These are phyloP conservation scores for Apis florea DNA, from an alignment of 1,140 invertebrate species.

Conservation along the genomic window DNA sequence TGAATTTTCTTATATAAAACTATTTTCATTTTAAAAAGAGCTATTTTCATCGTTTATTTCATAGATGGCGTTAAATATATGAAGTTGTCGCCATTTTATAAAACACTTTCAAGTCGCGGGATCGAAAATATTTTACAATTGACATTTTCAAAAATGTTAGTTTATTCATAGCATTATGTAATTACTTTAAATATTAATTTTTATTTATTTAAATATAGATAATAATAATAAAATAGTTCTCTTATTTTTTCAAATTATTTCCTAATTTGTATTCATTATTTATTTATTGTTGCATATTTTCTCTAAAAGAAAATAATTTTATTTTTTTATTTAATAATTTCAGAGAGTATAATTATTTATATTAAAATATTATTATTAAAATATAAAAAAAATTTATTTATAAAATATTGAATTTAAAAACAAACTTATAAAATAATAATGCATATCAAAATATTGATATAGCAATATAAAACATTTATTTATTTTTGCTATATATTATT, in stretches of 20 bases:
- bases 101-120: neutral
- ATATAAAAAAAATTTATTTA: neutral
- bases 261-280: neutral
- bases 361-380: neutral
- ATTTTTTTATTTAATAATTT: neutral
- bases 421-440: neutral
- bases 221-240: slow-evolving; percentile 5
- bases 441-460: neutral
- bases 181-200: neutral
- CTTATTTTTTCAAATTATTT: neutral
- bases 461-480: neutral
- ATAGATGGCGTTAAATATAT: neutral
- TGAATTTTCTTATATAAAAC: neutral
- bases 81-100: slow-evolving; percentile 23
- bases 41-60: neutral
- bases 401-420: neutral
- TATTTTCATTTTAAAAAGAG: neutral
- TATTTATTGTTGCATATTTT: neutral
- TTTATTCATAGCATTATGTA: neutral
- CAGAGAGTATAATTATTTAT: neutral
- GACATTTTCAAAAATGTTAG: neutral
- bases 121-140: neutral
- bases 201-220: neutral
- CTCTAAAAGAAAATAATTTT: neutral
- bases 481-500: too few relatives aligned